Conservation (phyloP, 2,113 vertebrate genomes). For the Dryoscopus gambensis region DNA sequence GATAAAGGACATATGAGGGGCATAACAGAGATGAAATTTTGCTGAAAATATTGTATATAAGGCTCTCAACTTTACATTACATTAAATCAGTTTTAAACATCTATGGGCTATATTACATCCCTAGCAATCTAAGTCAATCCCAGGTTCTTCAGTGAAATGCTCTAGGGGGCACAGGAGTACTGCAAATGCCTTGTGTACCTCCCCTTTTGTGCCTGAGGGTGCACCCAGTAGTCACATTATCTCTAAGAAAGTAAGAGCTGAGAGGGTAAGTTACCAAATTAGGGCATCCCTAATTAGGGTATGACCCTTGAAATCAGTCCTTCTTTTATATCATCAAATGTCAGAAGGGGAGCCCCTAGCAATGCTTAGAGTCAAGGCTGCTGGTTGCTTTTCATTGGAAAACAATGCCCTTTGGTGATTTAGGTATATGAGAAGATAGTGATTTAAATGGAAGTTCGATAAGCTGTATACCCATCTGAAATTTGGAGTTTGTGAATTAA, state of each 20-base stretch:
- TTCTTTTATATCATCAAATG: neutral
- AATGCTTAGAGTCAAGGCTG: neutral
- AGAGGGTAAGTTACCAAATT: neutral
- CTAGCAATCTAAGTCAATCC: neutral
- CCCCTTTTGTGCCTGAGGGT: neutral
- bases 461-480: neutral
- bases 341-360: neutral
- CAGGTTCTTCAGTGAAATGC: neutral
- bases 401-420: neutral
- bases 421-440: neutral
- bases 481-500: neutral
- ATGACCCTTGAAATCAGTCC: neutral
- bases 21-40: neutral
- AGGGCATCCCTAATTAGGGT: neutral
- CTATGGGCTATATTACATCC: neutral
- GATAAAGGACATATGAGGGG: neutral
- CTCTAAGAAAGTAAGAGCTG: neutral
- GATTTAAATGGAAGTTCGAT: neutral
- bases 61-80: neutral
- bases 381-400: neutral
- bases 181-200: neutral
- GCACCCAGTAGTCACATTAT: neutral
- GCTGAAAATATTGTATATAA: neutral
- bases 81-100: neutral
- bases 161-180: conserved; percentile 28